Evolutionary conservation across 2,888 invertebrate genomes (phyloP), one percentile per base, ranked within the genome.

Genomic region (Pammene fasciana): DNA sequence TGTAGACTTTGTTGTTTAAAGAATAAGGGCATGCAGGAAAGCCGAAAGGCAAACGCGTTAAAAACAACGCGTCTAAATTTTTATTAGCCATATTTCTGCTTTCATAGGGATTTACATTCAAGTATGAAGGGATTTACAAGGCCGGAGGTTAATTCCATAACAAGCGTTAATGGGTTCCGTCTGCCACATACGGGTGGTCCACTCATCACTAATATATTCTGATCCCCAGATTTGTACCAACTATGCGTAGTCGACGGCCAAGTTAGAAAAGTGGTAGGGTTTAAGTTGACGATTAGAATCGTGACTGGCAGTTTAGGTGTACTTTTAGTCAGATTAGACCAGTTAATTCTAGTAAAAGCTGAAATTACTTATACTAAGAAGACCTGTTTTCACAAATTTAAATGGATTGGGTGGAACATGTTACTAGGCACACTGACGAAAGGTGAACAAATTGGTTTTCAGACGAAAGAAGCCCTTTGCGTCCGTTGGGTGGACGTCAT

Each of bases 151-250:
- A 76, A 78, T 78, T 75, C 79, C 80, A 82, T 83, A 75, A 74
- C 71, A 74, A 74, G 74, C 68, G 41, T 66, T 72, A 73, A 73
- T 73, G 56, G 46, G 46, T 72, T 70, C 67, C 60, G 67, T 71
- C 74, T 71, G 72, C 75, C 70, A 75, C 73, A 89, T 89, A 86
- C 89, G 89, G 89, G 89, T 89, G 85, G 85, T 85, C 86, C 11
- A 43, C 5, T 9, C n/a, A 8, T 46, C 34, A 34, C 54, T 34
- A 34, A 4, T 13, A 34, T 54, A 54, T 13, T 3, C n/a, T 54
- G 34, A 34, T 7, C 54, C 54, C 34, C 54, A 13, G n/a, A 7
- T 11, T 8, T n/a, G 3, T 46, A 46, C 0, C n/a, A 14, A 46
- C 46, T 46, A 14, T 14, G 14, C 7, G 1, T 5, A n/a, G 6